These are phyloP conservation scores for Oxyteleia sp. DNA, from an alignment of 2,888 invertebrate species.

Conservation along the genomic window DNA sequence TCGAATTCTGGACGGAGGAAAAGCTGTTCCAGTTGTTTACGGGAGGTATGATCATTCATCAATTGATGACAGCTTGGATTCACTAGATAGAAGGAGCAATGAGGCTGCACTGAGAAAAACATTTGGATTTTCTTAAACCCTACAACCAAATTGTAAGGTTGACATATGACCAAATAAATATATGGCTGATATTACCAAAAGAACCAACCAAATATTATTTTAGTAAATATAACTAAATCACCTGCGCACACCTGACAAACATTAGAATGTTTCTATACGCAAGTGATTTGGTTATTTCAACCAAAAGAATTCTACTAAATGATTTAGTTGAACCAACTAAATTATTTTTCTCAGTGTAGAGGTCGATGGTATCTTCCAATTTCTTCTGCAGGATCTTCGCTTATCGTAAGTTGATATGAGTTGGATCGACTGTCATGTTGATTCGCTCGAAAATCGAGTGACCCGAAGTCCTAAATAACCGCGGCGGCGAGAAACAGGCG, in stretches of 20 bases:
- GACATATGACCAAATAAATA: too few species aligned
- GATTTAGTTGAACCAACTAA: not conserved
- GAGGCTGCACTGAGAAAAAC: too few species aligned
- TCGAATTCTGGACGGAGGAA: conserved; percentile 21
- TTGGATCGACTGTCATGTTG: not conserved
- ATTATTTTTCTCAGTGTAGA: too few species aligned
- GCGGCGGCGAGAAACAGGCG: conserved; percentile 50
- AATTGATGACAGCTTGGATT: conserved; percentile 15
- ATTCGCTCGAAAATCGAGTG: conserved; percentile 37
- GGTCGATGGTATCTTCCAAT: not conserved
- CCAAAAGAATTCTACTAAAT: too few species aligned
- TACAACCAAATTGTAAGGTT: too few species aligned
- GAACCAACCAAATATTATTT: too few species aligned
- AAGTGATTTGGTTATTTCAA: too few species aligned
- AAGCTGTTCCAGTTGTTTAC: conserved; percentile 11
- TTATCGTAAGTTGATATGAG: not conserved
- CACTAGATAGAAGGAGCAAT: not conserved
- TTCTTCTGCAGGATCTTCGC: not conserved
- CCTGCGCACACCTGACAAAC: too few species aligned
- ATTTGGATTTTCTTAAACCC: too few species aligned
- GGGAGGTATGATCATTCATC: conserved; percentile 13
- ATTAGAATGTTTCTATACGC: too few species aligned
- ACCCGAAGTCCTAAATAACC: conserved; percentile 68
- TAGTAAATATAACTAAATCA: too few species aligned
- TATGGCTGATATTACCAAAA: too few species aligned